Evolutionary conservation across 2,113 vertebrate species (phyloP).

Genomic region (Hyaena hyaena): DNA sequence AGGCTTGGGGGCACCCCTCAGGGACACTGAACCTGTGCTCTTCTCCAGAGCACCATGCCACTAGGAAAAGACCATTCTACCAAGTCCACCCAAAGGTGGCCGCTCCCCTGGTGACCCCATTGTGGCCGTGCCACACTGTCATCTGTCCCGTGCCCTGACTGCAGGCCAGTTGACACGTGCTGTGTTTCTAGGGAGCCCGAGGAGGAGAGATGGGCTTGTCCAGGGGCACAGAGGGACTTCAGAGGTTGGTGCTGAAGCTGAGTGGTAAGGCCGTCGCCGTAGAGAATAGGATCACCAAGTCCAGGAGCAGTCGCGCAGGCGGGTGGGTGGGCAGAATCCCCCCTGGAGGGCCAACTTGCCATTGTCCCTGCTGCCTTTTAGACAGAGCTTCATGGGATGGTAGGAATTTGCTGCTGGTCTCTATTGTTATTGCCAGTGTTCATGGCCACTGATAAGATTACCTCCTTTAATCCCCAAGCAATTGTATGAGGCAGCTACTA

Average conservation of each 20-base stretch:
- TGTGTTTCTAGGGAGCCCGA: neutral
- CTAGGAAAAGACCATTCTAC: neutral
- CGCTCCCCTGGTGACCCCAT: accelerated
- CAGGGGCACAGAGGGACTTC: neutral
- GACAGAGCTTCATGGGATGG: neutral
- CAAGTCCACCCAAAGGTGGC: accelerated
- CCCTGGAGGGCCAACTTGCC: neutral
- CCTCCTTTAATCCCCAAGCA: neutral
- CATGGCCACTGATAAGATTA: neutral
- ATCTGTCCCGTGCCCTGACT: neutral
- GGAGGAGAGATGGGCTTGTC: neutral
- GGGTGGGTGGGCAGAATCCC: neutral
- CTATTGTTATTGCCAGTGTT: accelerated
- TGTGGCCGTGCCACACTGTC: neutral
- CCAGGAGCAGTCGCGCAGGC: accelerated
- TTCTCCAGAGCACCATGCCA: neutral
- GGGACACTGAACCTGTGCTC: neutral
- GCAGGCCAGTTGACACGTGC: too few species aligned
- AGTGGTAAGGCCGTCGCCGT: accelerated
- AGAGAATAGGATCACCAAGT: too few species aligned
- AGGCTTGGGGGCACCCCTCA: neutral
- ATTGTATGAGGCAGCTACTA: neutral
- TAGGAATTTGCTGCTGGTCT: accelerated
- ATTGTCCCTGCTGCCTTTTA: neutral
- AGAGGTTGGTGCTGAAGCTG: too few species aligned